phyloP scores from a whole-genome alignment of 64 coral and sea anemone genomes.

The Pachyseris speciosa region DNA sequence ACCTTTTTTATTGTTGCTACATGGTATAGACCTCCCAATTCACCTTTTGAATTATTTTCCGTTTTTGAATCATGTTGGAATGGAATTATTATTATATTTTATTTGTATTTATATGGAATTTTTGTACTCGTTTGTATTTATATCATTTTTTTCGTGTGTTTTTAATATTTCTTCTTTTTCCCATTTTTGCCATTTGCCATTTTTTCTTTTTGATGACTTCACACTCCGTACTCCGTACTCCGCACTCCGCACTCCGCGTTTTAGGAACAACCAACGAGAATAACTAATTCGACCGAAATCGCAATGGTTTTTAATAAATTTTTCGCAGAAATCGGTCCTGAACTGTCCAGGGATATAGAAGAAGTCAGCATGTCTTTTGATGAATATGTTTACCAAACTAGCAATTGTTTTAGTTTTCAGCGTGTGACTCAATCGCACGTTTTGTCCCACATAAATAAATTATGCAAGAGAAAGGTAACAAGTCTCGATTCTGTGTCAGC shows the following conservation, averaged over 20 bases:
- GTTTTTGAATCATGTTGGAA: constrained; percentile 39
- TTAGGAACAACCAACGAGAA: too few species aligned
- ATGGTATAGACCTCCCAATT: constrained; percentile 70
- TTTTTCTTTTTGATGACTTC: too few species aligned
- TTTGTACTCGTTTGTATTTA: too few species aligned
- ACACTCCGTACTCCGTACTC: neutral
- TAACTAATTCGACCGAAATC: neutral
- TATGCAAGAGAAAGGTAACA: constrained; percentile 1
- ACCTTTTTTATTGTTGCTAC: constrained; percentile 65
- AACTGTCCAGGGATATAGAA: neutral
- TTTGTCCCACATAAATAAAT: neutral
- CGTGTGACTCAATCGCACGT: neutral
- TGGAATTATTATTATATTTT: too few species aligned
- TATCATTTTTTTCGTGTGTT: too few species aligned
- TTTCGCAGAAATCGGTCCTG: neutral
- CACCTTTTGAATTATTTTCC: constrained; percentile 28
- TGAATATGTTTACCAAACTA: too few species aligned
- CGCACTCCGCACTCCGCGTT: too few species aligned
- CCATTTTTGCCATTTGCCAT: too few species aligned
- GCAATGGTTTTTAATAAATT: neutral
- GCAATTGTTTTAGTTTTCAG: too few species aligned
- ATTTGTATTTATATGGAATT: too few species aligned
- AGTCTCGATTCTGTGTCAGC: neutral
- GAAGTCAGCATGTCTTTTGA: neutral
- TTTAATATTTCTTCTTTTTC: too few species aligned